phyloP scores from a whole-genome alignment of 2,797 vertebrate genomes.

The Triplophysa yarkandensis region DNA sequence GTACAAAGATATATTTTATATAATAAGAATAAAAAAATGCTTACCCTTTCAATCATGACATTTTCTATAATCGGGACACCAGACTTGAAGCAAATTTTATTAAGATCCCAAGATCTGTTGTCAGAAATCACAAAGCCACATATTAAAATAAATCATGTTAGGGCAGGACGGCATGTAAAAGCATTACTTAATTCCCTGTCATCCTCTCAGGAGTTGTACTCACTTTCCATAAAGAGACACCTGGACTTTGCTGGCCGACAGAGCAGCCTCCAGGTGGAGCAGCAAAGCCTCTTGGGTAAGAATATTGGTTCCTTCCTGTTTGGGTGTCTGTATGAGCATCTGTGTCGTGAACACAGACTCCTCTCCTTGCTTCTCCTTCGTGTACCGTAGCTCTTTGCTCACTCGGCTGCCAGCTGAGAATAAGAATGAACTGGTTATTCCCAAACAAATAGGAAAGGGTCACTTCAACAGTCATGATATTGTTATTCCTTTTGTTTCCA shows the following conservation, averaged over 20 bases:
- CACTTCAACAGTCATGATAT: neutral
- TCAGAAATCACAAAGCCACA: conserved; percentile 28
- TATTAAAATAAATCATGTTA: neutral
- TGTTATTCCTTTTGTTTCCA: neutral
- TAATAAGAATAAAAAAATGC: conserved; percentile 49
- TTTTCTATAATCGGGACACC: conserved; percentile 97
- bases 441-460: neutral
- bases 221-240: conserved; percentile 98
- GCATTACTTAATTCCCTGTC: conserved; percentile 14
- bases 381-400: conserved; percentile 94
- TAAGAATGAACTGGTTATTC: conserved; percentile 10
- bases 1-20: neutral
- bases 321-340: conserved; percentile 96
- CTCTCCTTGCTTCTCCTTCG: conserved; percentile 95
- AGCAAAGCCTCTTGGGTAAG: conserved; percentile 90
- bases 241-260: conserved; percentile 95
- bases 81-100: conserved; percentile 99
- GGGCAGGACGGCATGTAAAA: neutral
- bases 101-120: conserved; percentile 95
- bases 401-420: conserved; percentile 90
- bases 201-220: conserved; percentile 65
- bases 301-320: conserved; percentile 84
- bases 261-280: conserved; percentile 91
- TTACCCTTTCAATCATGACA: conserved; percentile 95
- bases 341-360: conserved; percentile 94